Evolutionary conservation across 2,797 vertebrate species (phyloP).

Genomic region (Cyclura pinguis): DNA sequence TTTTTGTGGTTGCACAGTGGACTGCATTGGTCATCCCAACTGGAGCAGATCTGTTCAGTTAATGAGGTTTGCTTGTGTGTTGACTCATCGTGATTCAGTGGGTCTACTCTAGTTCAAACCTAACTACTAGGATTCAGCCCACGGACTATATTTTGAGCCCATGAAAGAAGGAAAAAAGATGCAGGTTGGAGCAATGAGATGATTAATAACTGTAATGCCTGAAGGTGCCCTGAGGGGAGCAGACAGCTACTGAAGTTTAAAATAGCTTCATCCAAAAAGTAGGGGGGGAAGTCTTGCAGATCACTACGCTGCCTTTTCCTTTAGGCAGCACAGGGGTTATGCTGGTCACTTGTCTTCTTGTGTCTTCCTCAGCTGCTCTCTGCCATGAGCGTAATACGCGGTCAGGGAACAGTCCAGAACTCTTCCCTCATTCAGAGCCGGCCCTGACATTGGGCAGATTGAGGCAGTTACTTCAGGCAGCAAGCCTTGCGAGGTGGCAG

Average conservation of each 20-base stretch:
- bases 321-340: constrained; percentile 40
- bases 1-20: constrained; percentile 34
- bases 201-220: constrained; percentile 50
- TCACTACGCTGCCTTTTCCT: constrained; percentile 30
- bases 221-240: constrained; percentile 39
- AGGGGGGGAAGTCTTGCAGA: constrained; percentile 24
- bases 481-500: neutral
- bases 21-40: too few species aligned
- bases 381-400: neutral
- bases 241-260: constrained; percentile 61
- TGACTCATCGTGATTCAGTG: too few species aligned
- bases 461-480: neutral
- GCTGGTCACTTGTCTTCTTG: constrained; percentile 45
- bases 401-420: neutral
- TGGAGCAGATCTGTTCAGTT: too few species aligned
- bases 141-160: constrained; percentile 24
- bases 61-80: too few species aligned
- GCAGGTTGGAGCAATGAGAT: constrained; percentile 40
- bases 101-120: too few species aligned
- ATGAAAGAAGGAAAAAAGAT: constrained; percentile 24
- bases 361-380: neutral
- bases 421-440: neutral
- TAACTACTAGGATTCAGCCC: too few species aligned
- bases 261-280: constrained; percentile 47
- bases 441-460: neutral